A percentile compares a stretch with the other conserved stretches of the same genome.
Evolutionary conservation across 2,888 invertebrate genomes (phyloP).

Genomic region (Pristionchus fissidentatus): DNA sequence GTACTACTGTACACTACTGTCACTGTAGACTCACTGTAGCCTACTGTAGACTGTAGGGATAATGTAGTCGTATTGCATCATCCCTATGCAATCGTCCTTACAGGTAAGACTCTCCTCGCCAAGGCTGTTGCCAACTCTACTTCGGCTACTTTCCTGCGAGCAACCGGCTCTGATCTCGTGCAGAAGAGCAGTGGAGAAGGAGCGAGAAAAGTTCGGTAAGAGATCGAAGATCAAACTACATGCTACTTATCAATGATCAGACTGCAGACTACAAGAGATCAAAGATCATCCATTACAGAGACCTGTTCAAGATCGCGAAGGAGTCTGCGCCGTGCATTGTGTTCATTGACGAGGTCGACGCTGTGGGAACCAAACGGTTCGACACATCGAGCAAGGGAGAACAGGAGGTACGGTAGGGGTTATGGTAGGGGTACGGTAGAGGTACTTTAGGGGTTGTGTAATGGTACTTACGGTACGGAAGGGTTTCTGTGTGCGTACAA

Average conservation of each 20-base stretch:
- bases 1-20: too few species aligned
- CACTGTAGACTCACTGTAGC: too few species aligned
- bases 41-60: too few species aligned
- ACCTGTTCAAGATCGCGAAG: constrained; percentile 71
- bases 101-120: constrained; percentile 91
- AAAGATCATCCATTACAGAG: constrained; percentile 50
- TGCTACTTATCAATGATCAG: neutral
- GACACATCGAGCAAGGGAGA: constrained; percentile 99
- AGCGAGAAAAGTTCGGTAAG: constrained; percentile 90
- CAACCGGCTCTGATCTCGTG: constrained; percentile 98
- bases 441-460: neutral
- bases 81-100: neutral
- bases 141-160: constrained; percentile 95
- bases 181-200: constrained; percentile 98
- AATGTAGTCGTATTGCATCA: neutral
- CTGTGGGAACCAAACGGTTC: constrained; percentile 95
- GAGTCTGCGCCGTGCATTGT: constrained; percentile 85
- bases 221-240: neutral
- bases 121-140: constrained; percentile 99
- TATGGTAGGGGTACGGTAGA: neutral
- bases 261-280: neutral
- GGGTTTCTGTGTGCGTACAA: neutral
- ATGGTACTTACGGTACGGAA: neutral
- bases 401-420: constrained; percentile 77
- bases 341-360: constrained; percentile 99